These are phyloP conservation scores for Saturnia japonica DNA, from an alignment of 2,888 invertebrate genomes.

Conservation along the genomic window DNA sequence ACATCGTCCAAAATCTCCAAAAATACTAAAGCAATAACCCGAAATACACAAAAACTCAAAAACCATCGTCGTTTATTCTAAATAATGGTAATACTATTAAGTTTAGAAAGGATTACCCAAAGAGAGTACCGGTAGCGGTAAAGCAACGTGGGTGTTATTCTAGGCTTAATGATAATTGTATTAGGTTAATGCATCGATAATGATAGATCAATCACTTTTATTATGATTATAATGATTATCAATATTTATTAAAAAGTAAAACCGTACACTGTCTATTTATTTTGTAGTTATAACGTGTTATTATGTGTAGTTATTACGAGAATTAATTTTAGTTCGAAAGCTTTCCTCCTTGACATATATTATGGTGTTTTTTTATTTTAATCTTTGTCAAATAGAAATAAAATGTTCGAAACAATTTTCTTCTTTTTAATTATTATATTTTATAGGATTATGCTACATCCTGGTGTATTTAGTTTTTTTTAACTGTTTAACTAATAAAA, in stretches of 20 bases:
- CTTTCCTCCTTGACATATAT: neutral
- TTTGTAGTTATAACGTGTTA: neutral
- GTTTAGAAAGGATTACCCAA: constrained; percentile 16
- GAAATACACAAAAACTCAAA: neutral
- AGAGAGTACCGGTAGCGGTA: neutral
- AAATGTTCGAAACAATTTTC: no score
- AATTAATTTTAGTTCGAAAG: neutral
- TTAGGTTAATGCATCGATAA: constrained; percentile 61
- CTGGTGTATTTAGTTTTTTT: no score
- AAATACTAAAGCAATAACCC: neutral
- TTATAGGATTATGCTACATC: no score
- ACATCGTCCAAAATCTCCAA: neutral
- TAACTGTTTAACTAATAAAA: no score
- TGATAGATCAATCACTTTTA: neutral
- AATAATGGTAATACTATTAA: neutral
- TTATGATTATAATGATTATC: neutral
- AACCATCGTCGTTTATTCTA: neutral
- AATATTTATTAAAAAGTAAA: neutral
- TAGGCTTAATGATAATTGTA: constrained; percentile 61
- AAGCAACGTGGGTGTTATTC: constrained; percentile 47
- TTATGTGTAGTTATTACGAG: neutral
- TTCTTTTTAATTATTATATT: no score
- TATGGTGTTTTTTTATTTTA: neutral
- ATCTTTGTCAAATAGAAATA: neutral
- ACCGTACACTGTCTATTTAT: neutral